Percentiles rank a stretch among this genome's conserved stretches.
Evolutionary conservation across 2,888 invertebrate species (phyloP).

Genomic region (Cepaea hortensis): DNA sequence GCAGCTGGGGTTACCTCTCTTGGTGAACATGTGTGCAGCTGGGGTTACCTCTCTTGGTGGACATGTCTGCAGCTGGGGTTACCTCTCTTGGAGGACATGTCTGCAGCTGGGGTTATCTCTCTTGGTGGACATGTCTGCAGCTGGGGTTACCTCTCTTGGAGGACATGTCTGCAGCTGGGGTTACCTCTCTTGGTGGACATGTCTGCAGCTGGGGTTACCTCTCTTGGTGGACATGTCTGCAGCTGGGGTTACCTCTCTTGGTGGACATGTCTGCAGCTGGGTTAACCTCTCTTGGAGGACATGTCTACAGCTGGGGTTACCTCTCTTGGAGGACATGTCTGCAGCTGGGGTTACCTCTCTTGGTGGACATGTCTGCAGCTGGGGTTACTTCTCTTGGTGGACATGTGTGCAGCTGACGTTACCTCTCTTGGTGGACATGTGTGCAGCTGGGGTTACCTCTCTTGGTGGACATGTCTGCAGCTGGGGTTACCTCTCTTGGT

Average conservation of each 20-base stretch:
- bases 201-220: constrained; percentile 64
- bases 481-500: constrained; percentile 70
- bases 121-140: constrained; percentile 69
- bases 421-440: constrained; percentile 71
- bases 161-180: constrained; percentile 67
- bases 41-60: constrained; percentile 71
- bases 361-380: constrained; percentile 70
- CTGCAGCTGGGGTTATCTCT: constrained; percentile 64
- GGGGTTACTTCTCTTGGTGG: constrained; percentile 70
- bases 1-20: constrained; percentile 64
- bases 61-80: constrained; percentile 66
- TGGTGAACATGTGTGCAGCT: constrained; percentile 70
- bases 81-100: constrained; percentile 71
- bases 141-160: constrained; percentile 69
- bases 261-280: constrained; percentile 68
- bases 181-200: constrained; percentile 71
- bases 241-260: constrained; percentile 67
- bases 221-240: constrained; percentile 70
- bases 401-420: constrained; percentile 67
- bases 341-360: constrained; percentile 64
- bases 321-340: constrained; percentile 70
- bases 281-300: constrained; percentile 72
- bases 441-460: constrained; percentile 65
- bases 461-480: constrained; percentile 69
- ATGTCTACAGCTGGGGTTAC: constrained; percentile 64